Base-by-base conservation (phyloP, 1,140 invertebrate genomes). In the Brachionus angularis region DNA sequence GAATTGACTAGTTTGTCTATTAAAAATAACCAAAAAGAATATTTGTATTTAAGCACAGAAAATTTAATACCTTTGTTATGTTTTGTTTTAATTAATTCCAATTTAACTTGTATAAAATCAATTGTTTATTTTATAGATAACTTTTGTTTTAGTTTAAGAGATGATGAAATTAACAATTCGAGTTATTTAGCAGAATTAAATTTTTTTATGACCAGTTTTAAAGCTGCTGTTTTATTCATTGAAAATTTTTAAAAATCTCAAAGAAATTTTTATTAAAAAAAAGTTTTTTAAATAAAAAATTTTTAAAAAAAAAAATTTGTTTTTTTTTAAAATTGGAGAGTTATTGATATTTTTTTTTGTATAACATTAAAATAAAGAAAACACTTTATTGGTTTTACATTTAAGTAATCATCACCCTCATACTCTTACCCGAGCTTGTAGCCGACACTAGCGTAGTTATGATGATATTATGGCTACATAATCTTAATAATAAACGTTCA, bases 151-250 rank as follows among this genome's bases (percentile, higher is more conserved):
- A 67, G 62, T 50, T 67, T 42, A 21, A 12, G 39, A 10, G 39
- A 10, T 10, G 39, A 42, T 10, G 10, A 67, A 29, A 44, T 33
- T 12, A 67, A 50, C 21, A 42, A 67, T 18, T 67, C 62, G 2
- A 33, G 62, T 67, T 67, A 67, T 50, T 23, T 67, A 34, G 46
- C 16, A 23, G 39, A 67, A 21, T 50, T 67, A 12, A 50, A 12
- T 23, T 67, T 18, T 67, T 67, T 67, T 50, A 47, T 67, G 42
- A 47, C 39, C 5, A 67, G 39, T 29, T 67, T 67, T 21, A 67
- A 67, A 21, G 62, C 62, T 1, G 62, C 62, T 67, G 21, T 67
- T 12, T 16, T 46, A 25, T 34, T 67, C 12, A 67, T 67, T 14
- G 53, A 58, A 39, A 36, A 58, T 36, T 58, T 18, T 16, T 53